A percentile compares a stretch with the other conserved stretches of the same genome.
Conservation (phyloP, 1,140 invertebrate genomes). For the Anagrus nilaparvatae region DNA sequence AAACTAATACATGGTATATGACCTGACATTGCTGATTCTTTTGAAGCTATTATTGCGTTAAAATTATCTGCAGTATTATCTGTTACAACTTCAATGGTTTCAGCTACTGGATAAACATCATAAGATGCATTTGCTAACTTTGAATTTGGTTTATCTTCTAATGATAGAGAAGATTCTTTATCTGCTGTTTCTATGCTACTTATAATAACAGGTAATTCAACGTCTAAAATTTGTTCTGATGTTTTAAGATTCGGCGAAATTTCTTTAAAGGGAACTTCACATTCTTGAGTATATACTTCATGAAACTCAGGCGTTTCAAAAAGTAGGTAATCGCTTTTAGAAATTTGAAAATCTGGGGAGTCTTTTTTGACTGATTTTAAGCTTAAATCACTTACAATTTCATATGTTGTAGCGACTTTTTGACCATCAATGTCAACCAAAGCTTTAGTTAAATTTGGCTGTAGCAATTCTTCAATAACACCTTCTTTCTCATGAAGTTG, state of each 20-base stretch:
- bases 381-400: conserved; percentile 36
- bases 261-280: conserved; percentile 40
- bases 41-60: conserved; percentile 19
- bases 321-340: conserved; percentile 36
- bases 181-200: conserved; percentile 42
- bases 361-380: conserved; percentile 30
- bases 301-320: conserved; percentile 38
- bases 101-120: conserved; percentile 32
- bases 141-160: conserved; percentile 26
- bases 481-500: conserved; percentile 44
- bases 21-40: conserved; percentile 33
- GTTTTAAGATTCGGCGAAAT: conserved; percentile 30
- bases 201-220: conserved; percentile 40
- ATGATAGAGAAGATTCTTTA: conserved; percentile 38
- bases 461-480: conserved; percentile 26
- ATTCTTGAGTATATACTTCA: conserved; percentile 41
- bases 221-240: conserved; percentile 39
- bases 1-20: conserved; percentile 38
- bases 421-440: conserved; percentile 40
- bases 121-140: conserved; percentile 38
- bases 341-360: conserved; percentile 29
- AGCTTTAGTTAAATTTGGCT: conserved; percentile 38
- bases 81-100: conserved; percentile 35
- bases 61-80: conserved; percentile 32
- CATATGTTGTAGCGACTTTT: conserved; percentile 43